phyloP scores from a whole-genome alignment of 2,888 invertebrate species.

The Rambutsinella grinnellia region DNA sequence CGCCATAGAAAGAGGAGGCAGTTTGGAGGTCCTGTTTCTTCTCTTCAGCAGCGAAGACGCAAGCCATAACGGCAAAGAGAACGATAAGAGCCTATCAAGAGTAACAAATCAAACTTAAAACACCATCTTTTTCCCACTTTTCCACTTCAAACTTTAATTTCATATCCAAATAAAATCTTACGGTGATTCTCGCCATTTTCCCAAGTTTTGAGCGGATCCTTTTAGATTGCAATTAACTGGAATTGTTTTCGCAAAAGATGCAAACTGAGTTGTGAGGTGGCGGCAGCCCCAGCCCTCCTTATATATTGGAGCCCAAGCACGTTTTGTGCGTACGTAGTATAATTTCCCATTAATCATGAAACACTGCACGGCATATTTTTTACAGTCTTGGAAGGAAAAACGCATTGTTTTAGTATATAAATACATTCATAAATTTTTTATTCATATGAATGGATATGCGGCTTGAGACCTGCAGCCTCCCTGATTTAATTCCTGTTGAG shows the following conservation, averaged over 20 bases:
- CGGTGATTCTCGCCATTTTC: constrained; percentile 64
- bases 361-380: too few species aligned
- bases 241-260: constrained; percentile 26
- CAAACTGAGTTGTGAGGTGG: constrained; percentile 21
- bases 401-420: too few species aligned
- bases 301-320: too few species aligned
- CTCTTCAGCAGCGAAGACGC: constrained; percentile 56
- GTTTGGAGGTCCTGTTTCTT: constrained; percentile 64
- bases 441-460: too few species aligned
- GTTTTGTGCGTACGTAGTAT: too few species aligned
- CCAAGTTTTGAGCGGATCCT: neutral
- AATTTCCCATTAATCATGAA: too few species aligned
- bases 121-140: neutral
- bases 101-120: neutral
- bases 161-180: constrained; percentile 40
- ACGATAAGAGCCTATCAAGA: constrained; percentile 58
- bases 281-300: too few species aligned
- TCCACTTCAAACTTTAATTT: neutral
- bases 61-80: constrained; percentile 59
- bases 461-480: too few species aligned
- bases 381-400: too few species aligned
- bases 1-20: constrained; percentile 41
- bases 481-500: too few species aligned
- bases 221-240: neutral
- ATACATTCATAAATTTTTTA: too few species aligned